These are phyloP conservation scores for Sus scrofa DNA, from an alignment of 2,113 vertebrate genomes.

Conservation along the genomic window T2T-Sscrofa CM000812.6:37204501-37205000, in stretches of 20 bases:
- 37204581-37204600: not conserved
- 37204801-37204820: not conserved
- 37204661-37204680: not conserved
- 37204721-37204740: not conserved
- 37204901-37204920: not conserved
- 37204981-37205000: not conserved
- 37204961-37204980: not conserved
- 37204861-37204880: not conserved
- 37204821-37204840: not conserved
- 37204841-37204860: not conserved
- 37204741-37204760: constrained; percentile 36
- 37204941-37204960: not conserved
- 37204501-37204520: not conserved
- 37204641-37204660: not conserved
- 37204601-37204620: not conserved
- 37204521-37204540: not conserved
- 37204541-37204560: not conserved
- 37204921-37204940: not conserved
- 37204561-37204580: not conserved
- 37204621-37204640: not conserved
- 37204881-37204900: not conserved
- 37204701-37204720: not conserved
- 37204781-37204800: not conserved
- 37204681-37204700: constrained; percentile 35
- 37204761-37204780: not conserved